phyloP scores from a whole-genome alignment of 2,113 vertebrate species.

The Procavia capensis region DNA sequence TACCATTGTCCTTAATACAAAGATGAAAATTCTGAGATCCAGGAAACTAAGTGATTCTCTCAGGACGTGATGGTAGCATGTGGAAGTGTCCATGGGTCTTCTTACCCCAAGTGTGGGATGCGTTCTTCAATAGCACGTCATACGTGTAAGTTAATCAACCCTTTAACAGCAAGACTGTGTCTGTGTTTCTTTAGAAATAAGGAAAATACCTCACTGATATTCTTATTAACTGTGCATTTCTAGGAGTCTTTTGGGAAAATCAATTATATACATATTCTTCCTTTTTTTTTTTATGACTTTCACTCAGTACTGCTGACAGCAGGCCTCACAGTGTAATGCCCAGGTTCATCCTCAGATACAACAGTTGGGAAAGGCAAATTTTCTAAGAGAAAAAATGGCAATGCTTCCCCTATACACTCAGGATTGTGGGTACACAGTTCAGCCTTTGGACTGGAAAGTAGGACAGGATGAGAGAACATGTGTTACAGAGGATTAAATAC shows the following conservation, averaged over 20 bases:
- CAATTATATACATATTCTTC: neutral
- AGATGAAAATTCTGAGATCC: neutral
- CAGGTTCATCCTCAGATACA: too few species aligned
- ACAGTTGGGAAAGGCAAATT: neutral
- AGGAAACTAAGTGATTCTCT: neutral
- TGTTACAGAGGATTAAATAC: neutral
- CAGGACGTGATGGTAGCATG: neutral
- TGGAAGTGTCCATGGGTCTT: too few species aligned
- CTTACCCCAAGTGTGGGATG: rapidly evolving
- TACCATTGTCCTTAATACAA: neutral
- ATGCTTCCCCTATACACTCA: neutral
- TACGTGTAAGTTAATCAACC: too few species aligned
- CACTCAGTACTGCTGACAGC: neutral
- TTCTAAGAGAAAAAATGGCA: neutral
- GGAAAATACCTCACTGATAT: neutral
- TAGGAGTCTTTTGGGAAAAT: neutral
- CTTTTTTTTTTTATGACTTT: neutral
- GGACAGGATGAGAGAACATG: neutral
- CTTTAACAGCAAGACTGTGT: too few species aligned
- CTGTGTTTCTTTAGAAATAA: neutral
- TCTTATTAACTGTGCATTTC: neutral
- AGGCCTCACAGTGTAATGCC: neutral
- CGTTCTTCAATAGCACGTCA: rapidly evolving
- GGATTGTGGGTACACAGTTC: neutral
- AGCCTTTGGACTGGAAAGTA: neutral